These are phyloP conservation scores for Selene dorsalis DNA, from an alignment of 2,797 vertebrate genomes.

Conservation along the genomic window DNA sequence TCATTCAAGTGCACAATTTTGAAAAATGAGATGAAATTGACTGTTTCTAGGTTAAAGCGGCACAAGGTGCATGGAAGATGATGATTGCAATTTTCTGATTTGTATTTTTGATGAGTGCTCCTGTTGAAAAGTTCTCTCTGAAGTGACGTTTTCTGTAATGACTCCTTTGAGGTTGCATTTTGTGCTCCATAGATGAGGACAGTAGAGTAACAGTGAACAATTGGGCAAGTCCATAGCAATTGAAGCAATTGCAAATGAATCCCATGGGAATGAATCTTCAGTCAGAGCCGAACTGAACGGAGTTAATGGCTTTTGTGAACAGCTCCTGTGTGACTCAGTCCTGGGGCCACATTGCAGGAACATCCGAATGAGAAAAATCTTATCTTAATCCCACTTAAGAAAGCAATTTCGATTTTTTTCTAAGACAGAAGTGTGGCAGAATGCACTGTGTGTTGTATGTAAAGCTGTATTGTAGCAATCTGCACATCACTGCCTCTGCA, in stretches of 20 bases:
- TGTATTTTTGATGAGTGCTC: constrained; percentile 1
- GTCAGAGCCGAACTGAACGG: constrained; percentile 58
- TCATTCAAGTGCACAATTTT: background rate
- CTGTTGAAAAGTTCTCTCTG: constrained; percentile 35
- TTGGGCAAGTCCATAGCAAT: constrained; percentile 50
- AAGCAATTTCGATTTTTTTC: constrained; percentile 69
- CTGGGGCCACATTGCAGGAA: constrained; percentile 65
- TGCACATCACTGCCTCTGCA: constrained; percentile 41
- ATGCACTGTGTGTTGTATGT: constrained; percentile 54
- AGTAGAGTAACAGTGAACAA: constrained; percentile 35
- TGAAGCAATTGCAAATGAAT: constrained; percentile 64
- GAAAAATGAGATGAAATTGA: background rate
- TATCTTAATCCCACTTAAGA: constrained; percentile 69
- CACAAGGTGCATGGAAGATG: background rate
- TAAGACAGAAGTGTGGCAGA: constrained; percentile 34
- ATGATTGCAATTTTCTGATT: constrained; percentile 3
- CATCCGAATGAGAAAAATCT: constrained; percentile 68
- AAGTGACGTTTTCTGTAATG: constrained; percentile 29
- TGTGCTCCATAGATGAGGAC: constrained; percentile 22
- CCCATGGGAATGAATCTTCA: constrained; percentile 58
- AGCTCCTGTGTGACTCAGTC: constrained; percentile 68
- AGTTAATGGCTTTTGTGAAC: constrained; percentile 72
- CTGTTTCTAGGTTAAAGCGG: background rate
- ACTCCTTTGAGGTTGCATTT: constrained; percentile 41
- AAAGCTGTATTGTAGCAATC: constrained; percentile 43